These are phyloP conservation scores for Melipona beecheii DNA, from an alignment of 2,888 invertebrate genomes.

Conservation along the genomic window DNA sequence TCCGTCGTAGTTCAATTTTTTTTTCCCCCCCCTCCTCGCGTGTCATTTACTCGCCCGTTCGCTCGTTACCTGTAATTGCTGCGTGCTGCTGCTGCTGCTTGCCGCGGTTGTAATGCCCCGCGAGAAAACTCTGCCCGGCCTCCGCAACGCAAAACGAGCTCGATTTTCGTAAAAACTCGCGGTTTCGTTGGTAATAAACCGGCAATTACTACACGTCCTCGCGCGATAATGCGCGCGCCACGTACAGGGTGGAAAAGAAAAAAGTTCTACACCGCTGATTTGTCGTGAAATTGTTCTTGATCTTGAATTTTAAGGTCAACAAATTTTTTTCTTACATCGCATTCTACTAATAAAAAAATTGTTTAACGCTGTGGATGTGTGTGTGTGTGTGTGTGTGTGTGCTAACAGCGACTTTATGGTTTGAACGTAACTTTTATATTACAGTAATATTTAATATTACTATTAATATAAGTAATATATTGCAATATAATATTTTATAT, in stretches of 20 bases:
- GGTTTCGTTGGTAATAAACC: conserved; percentile 33
- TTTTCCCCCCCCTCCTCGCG: not conserved
- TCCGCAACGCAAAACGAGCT: conserved; percentile 12
- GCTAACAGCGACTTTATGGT: too few relatives aligned
- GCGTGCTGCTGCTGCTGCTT: not conserved
- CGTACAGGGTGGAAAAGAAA: not conserved
- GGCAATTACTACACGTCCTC: conserved; percentile 32
- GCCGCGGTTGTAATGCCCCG: conserved; percentile 26
- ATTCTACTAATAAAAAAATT: too few relatives aligned
- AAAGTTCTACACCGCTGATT: too few relatives aligned
- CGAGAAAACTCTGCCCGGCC: conserved; percentile 21
- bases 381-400: too few relatives aligned
- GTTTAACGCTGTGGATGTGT: too few relatives aligned
- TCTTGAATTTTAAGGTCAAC: too few relatives aligned
- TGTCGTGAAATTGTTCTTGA: too few relatives aligned
- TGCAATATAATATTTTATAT: too few relatives aligned
- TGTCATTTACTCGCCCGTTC: conserved; percentile 34
- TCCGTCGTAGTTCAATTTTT: conserved; percentile 20
- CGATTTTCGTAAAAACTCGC: conserved; percentile 33
- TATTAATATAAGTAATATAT: too few relatives aligned
- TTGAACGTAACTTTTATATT: too few relatives aligned
- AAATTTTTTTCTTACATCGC: too few relatives aligned
- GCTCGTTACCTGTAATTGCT: conserved; percentile 41
- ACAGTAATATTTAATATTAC: too few relatives aligned
- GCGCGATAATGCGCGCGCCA: conserved; percentile 3